Conservation (phyloP, 2,888 invertebrate genomes). For the Bursaphelenchus okinawaensis region DNA sequence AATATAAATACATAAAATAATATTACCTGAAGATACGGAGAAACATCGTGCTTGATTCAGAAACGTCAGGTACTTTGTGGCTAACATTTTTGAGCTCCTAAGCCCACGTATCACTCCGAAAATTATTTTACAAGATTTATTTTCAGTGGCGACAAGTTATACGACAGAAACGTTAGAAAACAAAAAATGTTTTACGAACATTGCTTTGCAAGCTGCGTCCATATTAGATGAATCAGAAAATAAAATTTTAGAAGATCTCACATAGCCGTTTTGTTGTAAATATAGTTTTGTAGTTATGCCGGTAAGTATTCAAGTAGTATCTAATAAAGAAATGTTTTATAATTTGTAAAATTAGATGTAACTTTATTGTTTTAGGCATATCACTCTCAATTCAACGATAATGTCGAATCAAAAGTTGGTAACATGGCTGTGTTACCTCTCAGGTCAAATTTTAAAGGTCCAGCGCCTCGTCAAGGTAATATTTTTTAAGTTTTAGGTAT, state of each 20-base stretch:
- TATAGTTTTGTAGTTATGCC: slow-evolving; percentile 10
- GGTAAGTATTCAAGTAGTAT: slow-evolving; percentile 7
- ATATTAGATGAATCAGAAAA: not conserved
- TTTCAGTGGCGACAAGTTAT: too few relatives aligned
- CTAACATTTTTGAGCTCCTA: too few relatives aligned
- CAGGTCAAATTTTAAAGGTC: slow-evolving; percentile 82
- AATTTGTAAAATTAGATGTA: too few relatives aligned
- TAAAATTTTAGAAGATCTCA: not conserved
- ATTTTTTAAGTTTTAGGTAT: slow-evolving; percentile 4
- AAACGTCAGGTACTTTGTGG: too few relatives aligned
- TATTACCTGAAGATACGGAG: too few relatives aligned
- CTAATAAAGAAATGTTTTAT: not conserved
- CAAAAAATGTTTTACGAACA: too few relatives aligned
- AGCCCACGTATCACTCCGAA: too few relatives aligned
- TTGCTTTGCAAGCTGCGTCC: too few relatives aligned
- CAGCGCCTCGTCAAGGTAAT: slow-evolving; percentile 69
- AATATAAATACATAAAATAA: not conserved
- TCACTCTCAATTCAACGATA: slow-evolving; percentile 79
- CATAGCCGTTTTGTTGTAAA: not conserved
- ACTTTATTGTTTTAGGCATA: slow-evolving; percentile 70
- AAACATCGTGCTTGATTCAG: too few relatives aligned
- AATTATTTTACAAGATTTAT: too few relatives aligned
- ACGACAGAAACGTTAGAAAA: too few relatives aligned
- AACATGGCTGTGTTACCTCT: slow-evolving; percentile 88
- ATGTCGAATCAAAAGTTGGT: slow-evolving; percentile 69